Evolutionary conservation across 1,140 invertebrate species (phyloP), one percentile per base, ranked within the genome.

Genomic region (Drosophila pseudoananassae): DNA sequence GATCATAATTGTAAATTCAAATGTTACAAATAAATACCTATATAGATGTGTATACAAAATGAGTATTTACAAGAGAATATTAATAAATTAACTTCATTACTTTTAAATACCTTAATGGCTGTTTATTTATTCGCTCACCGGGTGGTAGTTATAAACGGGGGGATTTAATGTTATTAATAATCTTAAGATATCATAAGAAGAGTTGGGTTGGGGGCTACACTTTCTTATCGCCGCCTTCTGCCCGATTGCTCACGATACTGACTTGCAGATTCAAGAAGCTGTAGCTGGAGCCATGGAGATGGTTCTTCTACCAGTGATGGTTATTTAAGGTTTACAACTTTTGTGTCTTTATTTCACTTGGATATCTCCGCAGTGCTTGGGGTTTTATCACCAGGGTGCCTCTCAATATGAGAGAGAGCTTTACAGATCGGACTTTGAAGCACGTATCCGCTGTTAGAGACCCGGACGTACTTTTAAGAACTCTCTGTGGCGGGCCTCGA

Each of bases 381-480:
- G 20, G 3, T 20, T 20, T 20, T 20, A 20, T 20, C 17, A 20
- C 20, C 20, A 20, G 20, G 3, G 20, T 20, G 1, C 20, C 20
- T 20, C 20, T 20, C 20, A 20, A 20, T 20, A 20, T 20, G 20
- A 20, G 20, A 55, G 25, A 45, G 14, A 36, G 31, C 59, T 54
- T 78, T 66, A 82, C 78, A 73, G 59, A 77, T 77, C 57, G 73
- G 52, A 52, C 73, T 65, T 77, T 70, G 65, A 15, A 69, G 61
- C 66, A 70, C 66, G 66, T 70, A 69, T 40, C 20, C 27, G 46
- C 14, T 20, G 15, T 6, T 12, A 54, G 65, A 47, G 27, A 68
- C 33, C 25, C 61, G 65, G 50, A 55, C 63, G 23, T 49, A 49
- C 64, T 70, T 69, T 46, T 66, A 69, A 17, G 33, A 6, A 38